Conservation (phyloP, 2,797 vertebrate genomes). For the Anguilla pacifica region DNA sequence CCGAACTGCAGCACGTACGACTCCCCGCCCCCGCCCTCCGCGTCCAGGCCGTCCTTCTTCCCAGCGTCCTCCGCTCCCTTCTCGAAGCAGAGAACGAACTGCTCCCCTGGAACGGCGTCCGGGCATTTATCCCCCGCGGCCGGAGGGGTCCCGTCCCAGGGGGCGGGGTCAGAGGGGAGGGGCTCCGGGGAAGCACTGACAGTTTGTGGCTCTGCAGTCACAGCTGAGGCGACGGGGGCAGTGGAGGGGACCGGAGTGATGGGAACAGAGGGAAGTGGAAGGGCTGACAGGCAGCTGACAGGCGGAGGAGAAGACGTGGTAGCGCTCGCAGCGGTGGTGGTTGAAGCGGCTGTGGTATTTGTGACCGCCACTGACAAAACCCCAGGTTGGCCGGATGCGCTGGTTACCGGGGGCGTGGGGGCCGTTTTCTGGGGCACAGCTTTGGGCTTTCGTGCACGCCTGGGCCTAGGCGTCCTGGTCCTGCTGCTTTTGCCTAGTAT, state of each 20-base stretch:
- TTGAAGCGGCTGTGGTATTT: constrained; percentile 30
- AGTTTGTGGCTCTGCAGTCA: neutral
- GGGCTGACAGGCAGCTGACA: neutral
- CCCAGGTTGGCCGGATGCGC: constrained; percentile 40
- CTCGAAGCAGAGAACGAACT: constrained; percentile 75
- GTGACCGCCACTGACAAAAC: neutral
- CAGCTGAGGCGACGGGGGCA: neutral
- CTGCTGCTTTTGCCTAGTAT: constrained; percentile 68
- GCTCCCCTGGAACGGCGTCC: constrained; percentile 60
- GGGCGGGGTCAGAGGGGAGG: constrained; percentile 2
- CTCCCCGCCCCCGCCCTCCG: constrained; percentile 51
- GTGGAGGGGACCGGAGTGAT: constrained; percentile 21
- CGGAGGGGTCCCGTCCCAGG: constrained; percentile 40
- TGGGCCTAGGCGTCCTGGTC: constrained; percentile 69
- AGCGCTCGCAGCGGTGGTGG: constrained; percentile 26
- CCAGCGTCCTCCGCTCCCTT: constrained; percentile 55
- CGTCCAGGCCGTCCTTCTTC: constrained; percentile 59
- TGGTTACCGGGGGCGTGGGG: constrained; percentile 25
- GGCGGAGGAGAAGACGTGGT: constrained; percentile 7
- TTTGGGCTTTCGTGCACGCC: constrained; percentile 74
- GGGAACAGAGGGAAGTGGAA: constrained; percentile 36
- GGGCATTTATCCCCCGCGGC: constrained; percentile 47
- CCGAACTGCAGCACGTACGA: constrained; percentile 75
- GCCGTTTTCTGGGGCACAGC: constrained; percentile 54
- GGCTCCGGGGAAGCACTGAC: neutral